phyloP scores from a whole-genome alignment of 1,140 invertebrate species.

The Goniozus legneri region DNA sequence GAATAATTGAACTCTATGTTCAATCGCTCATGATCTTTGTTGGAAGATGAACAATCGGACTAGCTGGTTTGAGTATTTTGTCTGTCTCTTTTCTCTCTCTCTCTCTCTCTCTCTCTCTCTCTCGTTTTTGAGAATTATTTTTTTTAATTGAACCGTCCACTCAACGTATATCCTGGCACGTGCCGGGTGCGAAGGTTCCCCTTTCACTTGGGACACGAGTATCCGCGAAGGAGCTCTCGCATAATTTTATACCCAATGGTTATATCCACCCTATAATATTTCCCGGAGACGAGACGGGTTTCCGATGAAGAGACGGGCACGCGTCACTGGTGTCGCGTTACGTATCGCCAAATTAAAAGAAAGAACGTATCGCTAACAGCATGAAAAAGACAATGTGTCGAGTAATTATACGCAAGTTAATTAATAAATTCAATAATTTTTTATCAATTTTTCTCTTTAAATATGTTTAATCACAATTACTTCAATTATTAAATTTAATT shows the following conservation, averaged over 20 bases:
- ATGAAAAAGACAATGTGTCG: not conserved
- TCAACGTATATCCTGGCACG: not conserved
- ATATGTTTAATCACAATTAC: too few species aligned
- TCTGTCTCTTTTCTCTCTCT: not conserved
- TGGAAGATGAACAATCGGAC: too few species aligned
- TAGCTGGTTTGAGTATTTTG: too few species aligned
- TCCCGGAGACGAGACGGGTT: conserved; percentile 13
- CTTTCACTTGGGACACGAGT: not conserved
- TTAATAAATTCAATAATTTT: too few species aligned
- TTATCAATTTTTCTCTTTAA: too few species aligned
- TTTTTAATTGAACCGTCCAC: not conserved
- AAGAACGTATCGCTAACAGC: not conserved
- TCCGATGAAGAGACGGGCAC: conserved; percentile 15
- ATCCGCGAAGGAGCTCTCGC: conserved; percentile 3
- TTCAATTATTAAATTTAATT: too few species aligned
- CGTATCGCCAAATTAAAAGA: not conserved
- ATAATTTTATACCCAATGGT: conserved; percentile 23
- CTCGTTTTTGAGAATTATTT: not conserved
- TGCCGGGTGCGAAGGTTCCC: not conserved
- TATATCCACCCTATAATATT: conserved; percentile 25
- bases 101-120: not conserved
- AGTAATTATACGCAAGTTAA: not conserved
- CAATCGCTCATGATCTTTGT: too few species aligned
- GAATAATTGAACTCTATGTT: not conserved
- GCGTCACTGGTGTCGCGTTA: conserved; percentile 10